Evolutionary conservation across 2,113 vertebrate genomes (phyloP).

Genomic region (Alaudala cheleensis): DNA sequence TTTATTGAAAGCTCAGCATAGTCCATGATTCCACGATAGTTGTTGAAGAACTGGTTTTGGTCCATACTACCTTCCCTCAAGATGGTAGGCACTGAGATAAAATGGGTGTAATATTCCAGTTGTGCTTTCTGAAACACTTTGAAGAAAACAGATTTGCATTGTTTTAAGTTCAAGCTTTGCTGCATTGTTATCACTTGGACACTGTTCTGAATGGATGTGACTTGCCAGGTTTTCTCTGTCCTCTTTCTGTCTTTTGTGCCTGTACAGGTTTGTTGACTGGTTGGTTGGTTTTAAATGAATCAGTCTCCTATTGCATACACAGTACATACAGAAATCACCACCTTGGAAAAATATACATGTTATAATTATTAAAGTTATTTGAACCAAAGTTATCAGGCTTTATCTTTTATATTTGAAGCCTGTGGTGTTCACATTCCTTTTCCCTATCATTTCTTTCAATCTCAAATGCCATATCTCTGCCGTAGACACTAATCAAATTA

Average conservation of each 20-base stretch:
- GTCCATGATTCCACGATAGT: neutral
- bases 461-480: neutral
- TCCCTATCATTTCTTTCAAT: neutral
- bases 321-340: slow-evolving; percentile 2
- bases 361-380: slow-evolving; percentile 72
- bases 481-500: neutral
- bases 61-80: slow-evolving; percentile 48
- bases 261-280: slow-evolving; percentile 37
- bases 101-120: neutral
- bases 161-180: neutral
- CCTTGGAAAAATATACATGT: slow-evolving; percentile 52
- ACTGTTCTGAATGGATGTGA: slow-evolving; percentile 26
- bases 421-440: slow-evolving; percentile 58
- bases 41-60: slow-evolving; percentile 38
- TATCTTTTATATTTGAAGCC: slow-evolving; percentile 61
- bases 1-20: neutral
- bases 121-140: slow-evolving; percentile 53
- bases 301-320: slow-evolving; percentile 31
- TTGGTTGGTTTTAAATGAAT: slow-evolving; percentile 27
- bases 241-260: slow-evolving; percentile 50
- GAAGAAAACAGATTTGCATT: neutral
- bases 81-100: slow-evolving; percentile 51
- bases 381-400: slow-evolving; percentile 74
- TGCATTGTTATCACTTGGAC: neutral
- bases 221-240: neutral